Evolutionary conservation across 2,888 invertebrate species (phyloP).

Genomic region (Stramonita haemastoma): DNA sequence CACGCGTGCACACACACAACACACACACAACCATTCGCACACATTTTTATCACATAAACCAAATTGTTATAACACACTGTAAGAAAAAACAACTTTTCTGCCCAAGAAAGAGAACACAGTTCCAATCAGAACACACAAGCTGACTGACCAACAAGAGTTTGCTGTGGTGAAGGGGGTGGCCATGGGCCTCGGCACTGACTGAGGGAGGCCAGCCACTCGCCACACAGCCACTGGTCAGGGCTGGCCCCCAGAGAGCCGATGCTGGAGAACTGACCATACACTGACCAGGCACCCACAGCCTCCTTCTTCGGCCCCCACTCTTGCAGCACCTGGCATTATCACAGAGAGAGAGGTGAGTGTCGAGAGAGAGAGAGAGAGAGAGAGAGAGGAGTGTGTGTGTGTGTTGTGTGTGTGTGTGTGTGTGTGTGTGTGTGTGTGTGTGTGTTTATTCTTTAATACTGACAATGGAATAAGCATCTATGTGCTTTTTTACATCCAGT

Average conservation of each 20-base stretch:
- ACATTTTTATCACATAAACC: too few relatives aligned
- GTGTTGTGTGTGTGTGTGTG: too few relatives aligned
- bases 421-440: neutral
- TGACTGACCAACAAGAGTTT: conserved; percentile 67
- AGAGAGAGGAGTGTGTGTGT: neutral
- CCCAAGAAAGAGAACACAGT: too few relatives aligned
- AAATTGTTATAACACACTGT: too few relatives aligned
- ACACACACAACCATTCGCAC: too few relatives aligned
- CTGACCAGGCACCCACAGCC: conserved; percentile 82
- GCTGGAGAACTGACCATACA: conserved; percentile 93
- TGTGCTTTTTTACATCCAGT: too few relatives aligned
- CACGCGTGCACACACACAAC: neutral
- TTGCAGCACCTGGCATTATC: conserved; percentile 79
- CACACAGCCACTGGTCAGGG: conserved; percentile 85
- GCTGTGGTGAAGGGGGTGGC: conserved; percentile 16
- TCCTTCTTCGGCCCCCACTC: conserved; percentile 82
- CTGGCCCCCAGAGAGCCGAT: conserved; percentile 89
- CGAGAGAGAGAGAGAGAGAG: too few relatives aligned
- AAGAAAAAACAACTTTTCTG: too few relatives aligned
- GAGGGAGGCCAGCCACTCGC: conserved; percentile 84
- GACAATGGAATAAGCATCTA: too few relatives aligned
- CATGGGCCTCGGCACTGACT: conserved; percentile 53
- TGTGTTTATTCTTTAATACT: too few relatives aligned
- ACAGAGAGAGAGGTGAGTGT: too few relatives aligned
- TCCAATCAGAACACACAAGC: neutral